phyloP scores from a whole-genome alignment of 2,888 invertebrate genomes.

The Mesochorus sp. region DNA sequence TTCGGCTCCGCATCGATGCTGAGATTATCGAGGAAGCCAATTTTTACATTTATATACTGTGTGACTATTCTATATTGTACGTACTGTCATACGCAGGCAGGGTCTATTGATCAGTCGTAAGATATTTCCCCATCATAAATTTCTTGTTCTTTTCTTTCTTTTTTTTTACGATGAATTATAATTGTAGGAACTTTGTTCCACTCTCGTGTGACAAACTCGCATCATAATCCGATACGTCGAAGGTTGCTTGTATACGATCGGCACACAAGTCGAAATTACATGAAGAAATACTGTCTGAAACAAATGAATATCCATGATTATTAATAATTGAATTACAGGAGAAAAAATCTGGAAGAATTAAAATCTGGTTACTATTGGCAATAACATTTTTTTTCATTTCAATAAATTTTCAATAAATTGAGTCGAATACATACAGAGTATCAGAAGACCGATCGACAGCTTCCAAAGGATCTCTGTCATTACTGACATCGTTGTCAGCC shows the following conservation, averaged over 20 bases:
- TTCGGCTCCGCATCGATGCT: slow-evolving; percentile 4
- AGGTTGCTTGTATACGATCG: slow-evolving; percentile 37
- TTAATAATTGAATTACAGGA: slow-evolving; percentile 61
- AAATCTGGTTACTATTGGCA: too few species aligned
- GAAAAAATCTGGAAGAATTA: too few species aligned
- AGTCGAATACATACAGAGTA: slow-evolving; percentile 79
- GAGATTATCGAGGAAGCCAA: background rate
- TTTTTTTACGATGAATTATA: slow-evolving; percentile 4
- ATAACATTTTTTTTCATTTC: too few species aligned
- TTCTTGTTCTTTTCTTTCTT: background rate
- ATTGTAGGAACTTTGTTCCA: slow-evolving; percentile 20
- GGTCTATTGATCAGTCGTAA: slow-evolving; percentile 45
- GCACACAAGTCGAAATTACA: slow-evolving; percentile 66
- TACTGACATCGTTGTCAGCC: slow-evolving; percentile 61
- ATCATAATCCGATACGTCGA: slow-evolving; percentile 33
- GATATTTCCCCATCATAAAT: slow-evolving; percentile 14
- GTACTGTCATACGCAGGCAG: slow-evolving; percentile 48
- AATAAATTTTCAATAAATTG: background rate
- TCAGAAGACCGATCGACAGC: slow-evolving; percentile 80
- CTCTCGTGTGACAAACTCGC: slow-evolving; percentile 8
- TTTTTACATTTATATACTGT: slow-evolving; percentile 11
- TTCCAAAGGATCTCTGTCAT: slow-evolving; percentile 81
- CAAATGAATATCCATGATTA: slow-evolving; percentile 69
- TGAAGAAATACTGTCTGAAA: slow-evolving; percentile 75
- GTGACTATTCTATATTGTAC: slow-evolving; percentile 23